A percentile compares a stretch with the other conserved stretches of the same genome.
These are phyloP conservation scores for Ctenodactylus gundi DNA, from an alignment of 2,113 vertebrate species.

Conservation along the genomic window DNA sequence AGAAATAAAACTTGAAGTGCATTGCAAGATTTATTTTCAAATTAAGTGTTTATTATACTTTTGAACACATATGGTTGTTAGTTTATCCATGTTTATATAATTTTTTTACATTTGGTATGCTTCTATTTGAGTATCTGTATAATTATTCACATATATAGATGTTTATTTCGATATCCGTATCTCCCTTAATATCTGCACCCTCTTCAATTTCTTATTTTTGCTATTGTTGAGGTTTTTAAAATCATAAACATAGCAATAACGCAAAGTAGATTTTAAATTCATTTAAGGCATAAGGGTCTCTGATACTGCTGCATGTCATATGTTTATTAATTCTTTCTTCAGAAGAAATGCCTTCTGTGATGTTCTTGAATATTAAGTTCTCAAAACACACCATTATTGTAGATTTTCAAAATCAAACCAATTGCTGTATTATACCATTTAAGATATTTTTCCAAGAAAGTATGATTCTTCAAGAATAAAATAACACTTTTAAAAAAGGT, in stretches of 20 bases:
- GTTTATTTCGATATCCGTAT: background rate
- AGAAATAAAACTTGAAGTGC: background rate
- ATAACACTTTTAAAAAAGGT: too few species aligned
- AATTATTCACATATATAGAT: background rate
- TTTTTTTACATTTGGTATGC: background rate
- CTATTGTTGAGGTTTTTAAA: background rate
- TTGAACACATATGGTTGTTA: background rate
- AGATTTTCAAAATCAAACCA: background rate
- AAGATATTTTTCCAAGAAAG: background rate
- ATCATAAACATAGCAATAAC: background rate
- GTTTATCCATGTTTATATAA: background rate
- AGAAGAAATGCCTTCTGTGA: background rate
- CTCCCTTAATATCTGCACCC: background rate
- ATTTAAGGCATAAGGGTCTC: background rate
- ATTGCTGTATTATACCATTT: background rate
- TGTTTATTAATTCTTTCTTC: background rate
- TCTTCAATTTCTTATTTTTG: background rate
- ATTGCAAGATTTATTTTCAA: background rate
- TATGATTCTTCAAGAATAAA: too few species aligned
- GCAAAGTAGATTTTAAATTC: background rate
- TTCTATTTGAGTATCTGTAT: background rate
- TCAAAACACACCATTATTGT: too few species aligned
- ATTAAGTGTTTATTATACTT: background rate
- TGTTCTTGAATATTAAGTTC: background rate
- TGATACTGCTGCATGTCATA: background rate